Base-by-base conservation (phyloP, 2,888 invertebrate species). In the Trissoscelio sp. region DNA sequence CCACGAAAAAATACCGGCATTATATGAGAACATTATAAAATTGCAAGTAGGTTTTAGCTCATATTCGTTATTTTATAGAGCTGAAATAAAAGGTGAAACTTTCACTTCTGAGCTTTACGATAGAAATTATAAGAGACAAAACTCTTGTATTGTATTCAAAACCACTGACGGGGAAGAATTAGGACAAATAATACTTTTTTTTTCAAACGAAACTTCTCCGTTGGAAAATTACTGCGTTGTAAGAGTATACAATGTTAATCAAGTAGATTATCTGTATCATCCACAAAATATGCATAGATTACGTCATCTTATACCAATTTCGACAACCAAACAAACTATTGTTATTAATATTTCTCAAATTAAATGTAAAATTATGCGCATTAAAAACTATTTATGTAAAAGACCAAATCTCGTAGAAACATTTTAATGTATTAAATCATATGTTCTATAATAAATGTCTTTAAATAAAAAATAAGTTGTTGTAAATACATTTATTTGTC, bases 211-310 rank as follows among this genome's bases (percentile, higher is more conserved):
- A 11, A 48, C 6, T 20, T 3, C 4, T 6, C 16, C 44, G n/a
- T 9, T 4, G 2, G 20, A 48, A 48, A 7, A 48, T 48, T 48
- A 48, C n/a, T 11, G 20, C n/a, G 20, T 48, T 11, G 22, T 48
- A 11, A 48, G 22, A 48, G 5, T 48, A 11, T 48, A 20, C 22
- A 48, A 48, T 7, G n/a, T 48, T 2, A 48, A 48, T 48, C 48
- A 48, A 48, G 3, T 22, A 20, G n/a, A 20, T 22, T 48, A 20
- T 48, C n/a, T 48, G 9, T 48, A 48, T 20, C 4, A 48, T 48
- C n/a, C 48, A 20, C 48, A 48, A 48, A 48, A 48, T 22, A 48
- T 48, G 48, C n/a, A 48, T 48, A 18, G 9, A 22, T 14, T 48
- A n/a, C 4, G 1, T 20, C 48, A 48, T 20, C 2, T 48, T 11